Evolutionary conservation across 2,888 invertebrate genomes (phyloP).

Genomic region (Candidula unifasciata): DNA sequence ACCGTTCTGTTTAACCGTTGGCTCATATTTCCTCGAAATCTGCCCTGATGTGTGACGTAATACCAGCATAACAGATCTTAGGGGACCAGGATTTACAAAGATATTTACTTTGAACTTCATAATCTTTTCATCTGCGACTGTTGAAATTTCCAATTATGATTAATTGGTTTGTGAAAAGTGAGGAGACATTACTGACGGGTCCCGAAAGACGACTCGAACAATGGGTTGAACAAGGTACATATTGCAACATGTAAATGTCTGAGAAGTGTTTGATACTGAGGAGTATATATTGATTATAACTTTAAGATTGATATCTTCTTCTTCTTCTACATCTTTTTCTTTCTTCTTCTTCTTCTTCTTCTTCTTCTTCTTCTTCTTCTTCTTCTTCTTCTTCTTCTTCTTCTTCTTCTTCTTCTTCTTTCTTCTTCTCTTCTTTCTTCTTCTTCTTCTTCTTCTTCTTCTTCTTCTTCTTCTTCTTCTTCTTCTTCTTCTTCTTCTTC

Average conservation of each 20-base stretch:
- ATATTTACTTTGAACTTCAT: not conserved
- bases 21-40: not conserved
- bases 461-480: not conserved
- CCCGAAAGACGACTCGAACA: not conserved
- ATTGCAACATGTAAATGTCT: too few species aligned
- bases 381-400: not conserved
- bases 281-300: too few species aligned
- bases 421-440: constrained; percentile 13
- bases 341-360: not conserved
- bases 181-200: not conserved
- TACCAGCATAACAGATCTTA: not conserved
- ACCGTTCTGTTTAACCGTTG: not conserved
- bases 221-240: too few species aligned
- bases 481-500: not conserved
- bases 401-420: not conserved
- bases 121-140: constrained; percentile 20
- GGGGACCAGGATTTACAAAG: not conserved
- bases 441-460: constrained; percentile 9
- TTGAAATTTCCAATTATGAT: not conserved
- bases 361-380: constrained; percentile 6
- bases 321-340: not conserved
- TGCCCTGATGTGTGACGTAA: constrained; percentile 13
- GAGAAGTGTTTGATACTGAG: too few species aligned
- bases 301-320: too few species aligned
- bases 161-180: constrained; percentile 6